phyloP scores from a whole-genome alignment of 2,888 invertebrate genomes.

The Polylopha cassiicola region DNA sequence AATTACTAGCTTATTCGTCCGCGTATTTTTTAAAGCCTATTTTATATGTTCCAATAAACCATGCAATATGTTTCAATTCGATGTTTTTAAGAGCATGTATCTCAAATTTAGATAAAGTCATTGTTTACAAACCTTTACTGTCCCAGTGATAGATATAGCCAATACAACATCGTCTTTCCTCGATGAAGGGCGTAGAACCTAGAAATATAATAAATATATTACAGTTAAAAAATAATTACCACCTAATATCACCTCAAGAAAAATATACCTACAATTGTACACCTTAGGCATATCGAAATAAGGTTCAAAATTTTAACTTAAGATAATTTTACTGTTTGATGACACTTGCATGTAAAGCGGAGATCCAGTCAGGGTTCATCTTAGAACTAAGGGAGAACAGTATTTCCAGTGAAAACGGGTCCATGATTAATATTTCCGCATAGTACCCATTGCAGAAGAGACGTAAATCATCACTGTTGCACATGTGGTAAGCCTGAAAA shows the following conservation, averaged over 20 bases:
- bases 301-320: no score
- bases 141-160: constrained; percentile 96
- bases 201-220: constrained; percentile 25
- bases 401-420: constrained; percentile 95
- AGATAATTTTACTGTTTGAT: no score
- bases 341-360: constrained; percentile 89
- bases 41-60: no score
- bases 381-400: constrained; percentile 94
- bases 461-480: constrained; percentile 87
- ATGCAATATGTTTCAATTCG: no score
- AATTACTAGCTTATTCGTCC: no score
- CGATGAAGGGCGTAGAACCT: constrained; percentile 83
- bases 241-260: no score
- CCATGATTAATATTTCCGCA: constrained; percentile 97
- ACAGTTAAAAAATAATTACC: constrained; percentile 1
- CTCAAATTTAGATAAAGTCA: no score
- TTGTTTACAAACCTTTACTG: constrained; percentile 84
- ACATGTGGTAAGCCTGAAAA: constrained; percentile 87
- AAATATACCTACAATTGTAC: no score
- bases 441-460: constrained; percentile 99
- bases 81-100: no score
- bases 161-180: constrained; percentile 96
- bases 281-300: no score
- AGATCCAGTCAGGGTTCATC: constrained; percentile 99
- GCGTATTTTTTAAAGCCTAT: no score